Percentiles rank a stretch among this genome's conserved stretches.
These are phyloP conservation scores for Hippotragus niger DNA, from an alignment of 2,113 vertebrate genomes.

Conservation along the genomic window DNA sequence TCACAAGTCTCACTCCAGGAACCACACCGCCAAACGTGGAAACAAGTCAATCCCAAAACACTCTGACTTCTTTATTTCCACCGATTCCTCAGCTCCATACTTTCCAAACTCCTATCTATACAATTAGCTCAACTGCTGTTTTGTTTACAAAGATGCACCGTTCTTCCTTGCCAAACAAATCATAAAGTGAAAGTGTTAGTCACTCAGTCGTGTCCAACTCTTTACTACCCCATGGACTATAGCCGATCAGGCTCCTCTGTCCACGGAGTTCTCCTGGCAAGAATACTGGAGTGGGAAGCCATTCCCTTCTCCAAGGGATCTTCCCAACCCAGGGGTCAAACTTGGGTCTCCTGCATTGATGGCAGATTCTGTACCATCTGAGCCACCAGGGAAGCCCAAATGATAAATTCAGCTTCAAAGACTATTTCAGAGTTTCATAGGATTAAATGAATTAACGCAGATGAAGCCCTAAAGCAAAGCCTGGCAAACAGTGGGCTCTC, in stretches of 20 bases:
- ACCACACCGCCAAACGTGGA: not conserved
- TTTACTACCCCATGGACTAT: not conserved
- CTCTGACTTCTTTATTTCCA: not conserved
- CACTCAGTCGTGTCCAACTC: not conserved
- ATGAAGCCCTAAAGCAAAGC: not conserved
- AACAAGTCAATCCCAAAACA: not conserved
- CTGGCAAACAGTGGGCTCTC: not conserved
- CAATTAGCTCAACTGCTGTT: not conserved
- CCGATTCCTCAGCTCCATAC: not conserved
- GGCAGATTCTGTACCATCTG: not conserved
- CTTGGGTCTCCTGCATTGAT: not conserved
- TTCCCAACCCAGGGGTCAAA: not conserved
- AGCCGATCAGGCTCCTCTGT: not conserved
- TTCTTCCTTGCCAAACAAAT: not conserved
- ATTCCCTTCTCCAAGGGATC: not conserved
- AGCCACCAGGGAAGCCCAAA: not conserved
- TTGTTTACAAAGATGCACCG: not conserved
- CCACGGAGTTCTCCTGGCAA: not conserved
- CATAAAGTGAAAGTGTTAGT: not conserved
- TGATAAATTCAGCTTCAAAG: not conserved
- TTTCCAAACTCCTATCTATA: not conserved
- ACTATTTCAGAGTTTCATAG: not conserved
- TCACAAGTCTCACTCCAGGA: not conserved
- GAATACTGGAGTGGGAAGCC: not conserved
- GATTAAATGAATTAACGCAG: not conserved